phyloP scores from a whole-genome alignment of 2,888 invertebrate genomes.

The Latrodectus elegans region DNA sequence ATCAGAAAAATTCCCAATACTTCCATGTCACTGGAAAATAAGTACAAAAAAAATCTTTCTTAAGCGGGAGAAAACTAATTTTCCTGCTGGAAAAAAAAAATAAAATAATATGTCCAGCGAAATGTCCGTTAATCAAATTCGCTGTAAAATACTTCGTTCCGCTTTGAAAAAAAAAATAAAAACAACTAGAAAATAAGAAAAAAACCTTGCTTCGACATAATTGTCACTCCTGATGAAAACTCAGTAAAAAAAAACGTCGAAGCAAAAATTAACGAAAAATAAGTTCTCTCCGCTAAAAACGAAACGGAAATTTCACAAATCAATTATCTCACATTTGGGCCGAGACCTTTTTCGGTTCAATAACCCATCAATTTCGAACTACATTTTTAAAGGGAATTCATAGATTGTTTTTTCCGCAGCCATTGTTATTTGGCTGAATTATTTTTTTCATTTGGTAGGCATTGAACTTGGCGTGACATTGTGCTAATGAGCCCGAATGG shows the following conservation, averaged over 20 bases:
- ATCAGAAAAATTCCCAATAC: neutral
- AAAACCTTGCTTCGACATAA: slow-evolving; percentile 24
- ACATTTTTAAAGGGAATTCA: slow-evolving; percentile 6
- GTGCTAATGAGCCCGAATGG: slow-evolving; percentile 53
- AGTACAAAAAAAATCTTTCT: neutral
- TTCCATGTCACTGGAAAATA: neutral
- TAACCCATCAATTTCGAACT: slow-evolving; percentile 45
- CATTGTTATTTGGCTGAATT: slow-evolving; percentile 39
- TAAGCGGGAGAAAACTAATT: slow-evolving; percentile 1
- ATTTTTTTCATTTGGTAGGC: slow-evolving; percentile 12
- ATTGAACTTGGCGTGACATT: slow-evolving; percentile 29
- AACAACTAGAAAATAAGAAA: slow-evolving; percentile 16
- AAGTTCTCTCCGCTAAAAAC: slow-evolving; percentile 28
- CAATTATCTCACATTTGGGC: slow-evolving; percentile 41
- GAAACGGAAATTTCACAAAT: slow-evolving; percentile 58
- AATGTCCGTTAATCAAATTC: slow-evolving; percentile 46
- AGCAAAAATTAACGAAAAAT: slow-evolving; percentile 44
- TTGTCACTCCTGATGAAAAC: slow-evolving; percentile 27
- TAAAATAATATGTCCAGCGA: slow-evolving; percentile 5
- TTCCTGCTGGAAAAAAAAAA: neutral
- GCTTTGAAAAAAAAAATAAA: neutral
- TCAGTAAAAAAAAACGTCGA: neutral
- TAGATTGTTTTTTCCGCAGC: slow-evolving; percentile 16
- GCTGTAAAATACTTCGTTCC: slow-evolving; percentile 11
- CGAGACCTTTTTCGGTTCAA: slow-evolving; percentile 43